Evolutionary conservation across 1,140 invertebrate genomes (phyloP), one percentile per base, ranked within the genome.

Genomic region (Hyles euphorbiae): DNA sequence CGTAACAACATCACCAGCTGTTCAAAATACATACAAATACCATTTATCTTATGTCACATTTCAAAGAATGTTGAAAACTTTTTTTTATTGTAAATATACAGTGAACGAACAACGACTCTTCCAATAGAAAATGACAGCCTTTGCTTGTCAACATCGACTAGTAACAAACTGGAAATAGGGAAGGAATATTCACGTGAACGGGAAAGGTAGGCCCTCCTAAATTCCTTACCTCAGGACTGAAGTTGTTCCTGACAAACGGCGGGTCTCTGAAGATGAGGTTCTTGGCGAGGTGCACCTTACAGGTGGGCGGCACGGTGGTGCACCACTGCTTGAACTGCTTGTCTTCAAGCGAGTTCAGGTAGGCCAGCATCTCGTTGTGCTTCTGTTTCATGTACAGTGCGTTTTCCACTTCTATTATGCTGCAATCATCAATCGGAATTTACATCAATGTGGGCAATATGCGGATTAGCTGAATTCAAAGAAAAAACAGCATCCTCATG

Each of bases 1-100:
- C 90, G 85, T 12, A 95, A 74, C 33, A 91, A 68, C 59, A 87
- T 85, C 22, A 85, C 80, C 43, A 93, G 74, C 88, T 89, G 61
- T 45, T 45, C 44, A 45, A 45, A 45, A 8, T 45, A 45, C 44
- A 45, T 1, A 45, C 7, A n/a, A 45, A 45, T 7, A 45, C n/a
- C 7, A 8, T 45, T n/a, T 8, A 45, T 8, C 44, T 8, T 1
- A 45, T 8, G 44, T 7, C 1, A 45, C 7, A 45, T 45, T 45
- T n/a, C 7, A 8, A 45, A 45, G 7, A 45, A n/a, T 45, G 44
- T 1, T 8, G 7, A n/a, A 45, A 45, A 45, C 44, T 45, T 45
- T 45, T 45, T n/a, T n/a, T n/a, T n/a, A n/a, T n/a, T n/a, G n/a
- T n/a, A n/a, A n/a, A n/a, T n/a, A n/a, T n/a, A n/a, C n/a, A n/a